Evolutionary conservation across 2,797 vertebrate genomes (phyloP), one percentile per base, ranked within the genome.

Genomic region (Peromyscus eremicus): DNA sequence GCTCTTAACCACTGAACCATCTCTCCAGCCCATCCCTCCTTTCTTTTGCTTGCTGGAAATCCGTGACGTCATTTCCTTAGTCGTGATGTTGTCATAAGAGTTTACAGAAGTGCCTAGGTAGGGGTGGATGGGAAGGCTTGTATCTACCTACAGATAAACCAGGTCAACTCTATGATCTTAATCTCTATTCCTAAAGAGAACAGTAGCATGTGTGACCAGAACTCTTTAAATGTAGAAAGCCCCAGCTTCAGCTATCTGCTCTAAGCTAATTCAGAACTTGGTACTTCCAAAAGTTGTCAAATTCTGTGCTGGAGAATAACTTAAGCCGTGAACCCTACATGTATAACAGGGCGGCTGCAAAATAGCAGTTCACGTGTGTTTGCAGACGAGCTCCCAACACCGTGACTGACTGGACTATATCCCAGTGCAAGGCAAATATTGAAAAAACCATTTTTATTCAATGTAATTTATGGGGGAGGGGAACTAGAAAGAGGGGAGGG

Each of bases 231-330:
- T 40, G 60, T 85, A 79, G 81, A 94, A 92, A 34, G 29, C 95
- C 37, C 43, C 77, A 92, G 5, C 73, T 25, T 57, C 92, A 40
- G n/a, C 91, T 90, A 16, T 85, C 73, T 77, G 77, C 49, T 62
- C 1, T 89, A 73, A 88, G 12, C 66, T 34, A 70, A 25, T 80
- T 82, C 32, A 91, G n/a, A 87, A 71, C 66, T 91, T 62, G 9
- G 27, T 92, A 5, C 87, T 89, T 95, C 71, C 46, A 52, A 88
- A 91, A 91, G 34, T 68, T 57, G 71, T 68, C 68, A 95, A 19
- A 83, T 82, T 95, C n/a, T 93, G 8, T 77, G 70, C 79, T 95
- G 43, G 32, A 79, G 96, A 89, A 79, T 83, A 94, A 86, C 62
- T 91, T 80, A 92, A 91, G 49, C 37, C n/a, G 3, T 62, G 29